Conservation (phyloP, 1,140 invertebrate species). For the Tachypleus tridentatus region DNA sequence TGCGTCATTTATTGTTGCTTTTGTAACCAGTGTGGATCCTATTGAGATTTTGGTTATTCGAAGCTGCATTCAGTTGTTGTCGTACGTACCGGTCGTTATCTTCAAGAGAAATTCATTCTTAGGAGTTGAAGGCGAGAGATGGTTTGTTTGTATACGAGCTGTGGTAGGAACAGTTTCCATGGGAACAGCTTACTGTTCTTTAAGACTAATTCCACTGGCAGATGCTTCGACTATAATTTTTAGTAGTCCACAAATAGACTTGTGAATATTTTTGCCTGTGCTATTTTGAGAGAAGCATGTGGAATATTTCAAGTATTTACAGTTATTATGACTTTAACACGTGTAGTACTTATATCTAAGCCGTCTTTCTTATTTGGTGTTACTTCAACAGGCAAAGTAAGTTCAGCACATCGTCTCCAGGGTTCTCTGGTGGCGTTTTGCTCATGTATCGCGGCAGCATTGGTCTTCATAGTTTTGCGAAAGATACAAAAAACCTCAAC, state of each 20-base stretch:
- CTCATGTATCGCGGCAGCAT: slow-evolving; percentile 74
- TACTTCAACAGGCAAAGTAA: neutral
- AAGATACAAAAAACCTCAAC: slow-evolving; percentile 75
- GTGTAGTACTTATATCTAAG: slow-evolving; percentile 41
- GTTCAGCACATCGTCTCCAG: slow-evolving; percentile 7
- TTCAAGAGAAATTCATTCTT: neutral
- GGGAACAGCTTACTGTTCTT: slow-evolving; percentile 49
- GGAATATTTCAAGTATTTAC: slow-evolving; percentile 41
- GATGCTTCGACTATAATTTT: slow-evolving; percentile 48
- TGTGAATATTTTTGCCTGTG: slow-evolving; percentile 41
- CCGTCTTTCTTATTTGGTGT: slow-evolving; percentile 38
- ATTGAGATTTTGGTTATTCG: too few relatives aligned
- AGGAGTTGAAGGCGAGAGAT: neutral
- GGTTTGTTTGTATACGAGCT: slow-evolving; percentile 20
- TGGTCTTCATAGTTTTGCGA: slow-evolving; percentile 70
- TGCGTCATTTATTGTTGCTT: too few relatives aligned
- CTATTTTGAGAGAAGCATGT: slow-evolving; percentile 44
- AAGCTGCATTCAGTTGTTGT: neutral
- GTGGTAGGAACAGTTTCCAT: slow-evolving; percentile 24
- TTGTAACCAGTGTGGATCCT: too few relatives aligned
- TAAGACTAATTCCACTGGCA: slow-evolving; percentile 42
- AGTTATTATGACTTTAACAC: slow-evolving; percentile 37
- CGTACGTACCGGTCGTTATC: neutral
- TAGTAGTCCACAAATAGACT: slow-evolving; percentile 45
- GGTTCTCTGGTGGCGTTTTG: slow-evolving; percentile 69